These are phyloP conservation scores for Hipparchia sbordonii DNA, from an alignment of 2,888 invertebrate genomes.

Conservation along the genomic window DNA sequence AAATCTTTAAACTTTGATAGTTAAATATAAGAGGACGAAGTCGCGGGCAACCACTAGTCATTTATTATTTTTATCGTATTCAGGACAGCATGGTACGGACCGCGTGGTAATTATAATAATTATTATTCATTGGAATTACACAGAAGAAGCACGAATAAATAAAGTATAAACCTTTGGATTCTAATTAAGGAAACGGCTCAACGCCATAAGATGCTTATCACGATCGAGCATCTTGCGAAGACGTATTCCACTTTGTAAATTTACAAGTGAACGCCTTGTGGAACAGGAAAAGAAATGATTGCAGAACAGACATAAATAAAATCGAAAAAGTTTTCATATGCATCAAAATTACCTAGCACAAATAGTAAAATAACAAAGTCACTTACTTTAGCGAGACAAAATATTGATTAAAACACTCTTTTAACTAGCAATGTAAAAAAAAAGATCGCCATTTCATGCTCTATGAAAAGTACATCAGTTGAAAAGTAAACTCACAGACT, in stretches of 20 bases:
- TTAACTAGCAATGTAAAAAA: too few species aligned
- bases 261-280: not conserved
- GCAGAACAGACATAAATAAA: not conserved
- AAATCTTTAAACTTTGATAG: too few species aligned
- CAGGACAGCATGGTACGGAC: conserved; percentile 58
- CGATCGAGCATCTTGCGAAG: conserved; percentile 33
- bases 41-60: too few species aligned
- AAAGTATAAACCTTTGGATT: conserved; percentile 37
- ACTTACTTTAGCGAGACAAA: too few species aligned
- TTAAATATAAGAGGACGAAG: too few species aligned
- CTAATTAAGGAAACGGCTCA: conserved; percentile 50
- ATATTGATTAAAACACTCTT: too few species aligned
- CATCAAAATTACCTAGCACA: too few species aligned
- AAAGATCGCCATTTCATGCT: too few species aligned
- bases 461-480: too few species aligned
- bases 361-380: too few species aligned
- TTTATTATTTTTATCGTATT: conserved; percentile 48
- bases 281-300: conserved; percentile 3
- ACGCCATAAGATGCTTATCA: conserved; percentile 42
- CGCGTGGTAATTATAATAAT: conserved; percentile 26
- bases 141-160: conserved; percentile 33
- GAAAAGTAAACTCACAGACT: too few species aligned
- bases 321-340: too few species aligned
- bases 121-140: conserved; percentile 30
- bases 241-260: conserved; percentile 21